A percentile compares a stretch with the other conserved stretches of the same genome.
Conservation (phyloP, 2,888 invertebrate genomes). For the Sarcophaga carnaria region DNA sequence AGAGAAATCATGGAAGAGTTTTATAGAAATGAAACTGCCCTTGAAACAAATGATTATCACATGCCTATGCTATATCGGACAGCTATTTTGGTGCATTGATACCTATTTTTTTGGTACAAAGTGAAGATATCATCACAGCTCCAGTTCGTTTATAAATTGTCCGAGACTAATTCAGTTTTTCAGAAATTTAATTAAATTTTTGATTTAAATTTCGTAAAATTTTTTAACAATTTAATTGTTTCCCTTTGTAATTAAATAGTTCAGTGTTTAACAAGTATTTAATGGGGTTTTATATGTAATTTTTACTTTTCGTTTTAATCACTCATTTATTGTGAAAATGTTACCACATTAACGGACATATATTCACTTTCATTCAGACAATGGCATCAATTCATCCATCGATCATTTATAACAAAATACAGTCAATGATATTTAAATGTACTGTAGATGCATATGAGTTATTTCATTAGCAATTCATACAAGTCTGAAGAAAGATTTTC, state of each 20-base stretch:
- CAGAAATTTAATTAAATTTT: too few relatives aligned
- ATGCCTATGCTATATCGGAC: too few relatives aligned
- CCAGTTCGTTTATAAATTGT: too few relatives aligned
- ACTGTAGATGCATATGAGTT: neutral
- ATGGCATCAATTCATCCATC: neutral
- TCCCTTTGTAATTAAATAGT: neutral
- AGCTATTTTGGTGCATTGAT: too few relatives aligned
- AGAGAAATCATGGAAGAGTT: too few relatives aligned
- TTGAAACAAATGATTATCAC: too few relatives aligned
- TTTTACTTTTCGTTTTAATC: neutral
- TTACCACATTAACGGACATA: slow-evolving; percentile 33
- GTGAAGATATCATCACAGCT: too few relatives aligned
- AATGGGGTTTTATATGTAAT: neutral
- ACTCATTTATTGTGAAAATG: slow-evolving; percentile 35
- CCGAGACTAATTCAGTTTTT: too few relatives aligned
- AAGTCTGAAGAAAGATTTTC: too few relatives aligned
- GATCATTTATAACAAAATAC: neutral
- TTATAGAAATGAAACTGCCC: too few relatives aligned
- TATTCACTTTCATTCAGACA: neutral
- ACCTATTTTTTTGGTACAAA: too few relatives aligned
- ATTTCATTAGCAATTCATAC: neutral
- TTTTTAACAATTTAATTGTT: neutral
- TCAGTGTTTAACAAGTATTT: neutral
- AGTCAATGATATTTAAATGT: neutral
- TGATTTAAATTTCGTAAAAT: too few relatives aligned